phyloP scores from a whole-genome alignment of 2,888 invertebrate species.

The Ochlodes sylvanus region DNA sequence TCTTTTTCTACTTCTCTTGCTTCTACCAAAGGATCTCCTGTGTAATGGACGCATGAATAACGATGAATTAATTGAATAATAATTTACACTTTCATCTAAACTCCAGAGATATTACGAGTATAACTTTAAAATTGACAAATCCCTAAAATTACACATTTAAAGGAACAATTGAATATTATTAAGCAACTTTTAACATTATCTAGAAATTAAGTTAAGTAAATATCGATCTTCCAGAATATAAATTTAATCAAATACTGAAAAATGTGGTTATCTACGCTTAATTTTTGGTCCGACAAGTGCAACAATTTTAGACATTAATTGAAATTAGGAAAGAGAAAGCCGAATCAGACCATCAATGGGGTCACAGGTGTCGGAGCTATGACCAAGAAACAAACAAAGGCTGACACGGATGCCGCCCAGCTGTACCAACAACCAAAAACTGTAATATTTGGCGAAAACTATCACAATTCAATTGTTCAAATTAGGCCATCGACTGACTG shows the following conservation, averaged over 20 bases:
- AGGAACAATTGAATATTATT: too few species aligned
- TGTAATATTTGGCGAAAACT: slow-evolving; percentile 52
- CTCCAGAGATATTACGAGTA: too few species aligned
- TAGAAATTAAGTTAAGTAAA: too few species aligned
- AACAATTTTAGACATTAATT: slow-evolving; percentile 1
- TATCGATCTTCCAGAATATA: too few species aligned
- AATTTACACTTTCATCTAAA: too few species aligned
- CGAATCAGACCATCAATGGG: slow-evolving; percentile 30
- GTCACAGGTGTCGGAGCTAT: slow-evolving; percentile 39
- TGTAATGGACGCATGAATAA: too few species aligned
- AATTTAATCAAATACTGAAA: background rate
- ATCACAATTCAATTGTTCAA: slow-evolving; percentile 47
- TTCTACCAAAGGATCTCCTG: too few species aligned
- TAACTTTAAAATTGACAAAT: too few species aligned
- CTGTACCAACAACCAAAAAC: slow-evolving; percentile 50
- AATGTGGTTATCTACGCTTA: background rate
- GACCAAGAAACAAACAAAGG: slow-evolving; percentile 36
- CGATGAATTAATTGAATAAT: too few species aligned
- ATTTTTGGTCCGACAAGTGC: background rate
- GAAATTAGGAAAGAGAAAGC: slow-evolving; percentile 30
- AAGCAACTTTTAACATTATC: too few species aligned
- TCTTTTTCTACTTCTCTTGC: too few species aligned
- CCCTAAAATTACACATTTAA: too few species aligned
- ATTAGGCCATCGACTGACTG: slow-evolving; percentile 41
- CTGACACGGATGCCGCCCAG: slow-evolving; percentile 44